Conservation (phyloP, 2,888 invertebrate genomes). For the Hemicrepidius hirtus region DNA sequence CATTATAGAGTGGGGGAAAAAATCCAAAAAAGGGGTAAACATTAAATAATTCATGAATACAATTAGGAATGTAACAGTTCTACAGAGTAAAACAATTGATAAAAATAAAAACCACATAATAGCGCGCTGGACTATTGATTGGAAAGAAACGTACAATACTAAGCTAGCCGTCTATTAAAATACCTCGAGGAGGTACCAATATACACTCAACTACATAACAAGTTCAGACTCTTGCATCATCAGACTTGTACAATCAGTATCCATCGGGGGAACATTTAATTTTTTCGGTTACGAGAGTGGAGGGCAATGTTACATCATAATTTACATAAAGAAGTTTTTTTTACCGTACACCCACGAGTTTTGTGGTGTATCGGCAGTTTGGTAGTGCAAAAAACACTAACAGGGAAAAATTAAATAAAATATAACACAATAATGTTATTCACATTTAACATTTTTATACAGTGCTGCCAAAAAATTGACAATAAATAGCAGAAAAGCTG, state of each 20-base stretch:
- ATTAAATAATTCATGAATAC: conserved; percentile 61
- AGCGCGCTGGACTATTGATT: conserved; percentile 17
- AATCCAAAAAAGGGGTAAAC: background rate
- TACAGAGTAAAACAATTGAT: conserved; percentile 63
- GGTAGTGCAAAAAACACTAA: conserved; percentile 49
- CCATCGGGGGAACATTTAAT: conserved; percentile 52
- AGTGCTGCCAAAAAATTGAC: conserved; percentile 65
- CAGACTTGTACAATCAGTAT: conserved; percentile 66
- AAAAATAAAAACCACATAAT: conserved; percentile 56
- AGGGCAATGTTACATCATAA: conserved; percentile 18
- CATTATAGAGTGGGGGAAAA: background rate
- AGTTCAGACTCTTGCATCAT: conserved; percentile 70
- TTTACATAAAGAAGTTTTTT: conserved; percentile 34
- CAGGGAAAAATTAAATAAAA: conserved; percentile 58
- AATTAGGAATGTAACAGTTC: conserved; percentile 69
- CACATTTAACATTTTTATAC: conserved; percentile 62
- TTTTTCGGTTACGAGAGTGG: background rate
- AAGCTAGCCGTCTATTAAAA: conserved; percentile 51
- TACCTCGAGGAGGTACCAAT: conserved; percentile 65
- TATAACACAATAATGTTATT: conserved; percentile 64
- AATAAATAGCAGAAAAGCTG: conserved; percentile 62
- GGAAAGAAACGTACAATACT: conserved; percentile 28
- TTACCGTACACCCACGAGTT: conserved; percentile 24
- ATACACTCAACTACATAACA: conserved; percentile 65
- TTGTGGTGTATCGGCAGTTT: conserved; percentile 26